Conservation (phyloP, 1,140 invertebrate genomes). For the Penaeus indicus region DNA sequence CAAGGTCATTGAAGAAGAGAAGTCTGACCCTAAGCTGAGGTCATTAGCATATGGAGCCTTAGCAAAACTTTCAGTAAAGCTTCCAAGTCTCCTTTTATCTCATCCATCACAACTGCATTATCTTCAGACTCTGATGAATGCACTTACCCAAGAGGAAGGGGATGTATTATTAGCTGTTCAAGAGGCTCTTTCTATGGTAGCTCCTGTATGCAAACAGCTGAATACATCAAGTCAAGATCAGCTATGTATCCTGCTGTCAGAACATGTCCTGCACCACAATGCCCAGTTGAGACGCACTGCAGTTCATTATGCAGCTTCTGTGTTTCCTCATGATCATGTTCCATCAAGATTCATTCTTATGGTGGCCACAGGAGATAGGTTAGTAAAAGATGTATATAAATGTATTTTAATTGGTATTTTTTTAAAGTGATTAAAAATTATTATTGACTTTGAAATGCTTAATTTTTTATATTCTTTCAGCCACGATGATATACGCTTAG, state of each 20-base stretch:
- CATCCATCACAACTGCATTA: constrained; percentile 73
- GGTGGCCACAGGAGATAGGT: constrained; percentile 87
- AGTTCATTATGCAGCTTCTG: constrained; percentile 83
- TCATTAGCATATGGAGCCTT: constrained; percentile 83
- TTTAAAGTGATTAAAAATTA: background rate
- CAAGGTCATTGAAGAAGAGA: constrained; percentile 67
- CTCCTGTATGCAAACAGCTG: constrained; percentile 76
- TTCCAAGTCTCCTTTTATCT: constrained; percentile 74
- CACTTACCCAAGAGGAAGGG: constrained; percentile 74
- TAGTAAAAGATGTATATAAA: constrained; percentile 67
- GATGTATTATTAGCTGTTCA: constrained; percentile 72
- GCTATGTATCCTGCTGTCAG: constrained; percentile 75
- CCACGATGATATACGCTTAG: constrained; percentile 82
- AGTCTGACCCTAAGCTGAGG: constrained; percentile 74
- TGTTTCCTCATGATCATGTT: constrained; percentile 85
- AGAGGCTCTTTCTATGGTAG: constrained; percentile 80
- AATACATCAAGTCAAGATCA: constrained; percentile 70
- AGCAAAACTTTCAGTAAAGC: constrained; percentile 79
- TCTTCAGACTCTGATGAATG: constrained; percentile 78
- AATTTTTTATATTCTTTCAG: constrained; percentile 70
- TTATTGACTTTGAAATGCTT: constrained; percentile 53
- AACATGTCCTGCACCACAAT: constrained; percentile 78
- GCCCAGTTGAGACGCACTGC: constrained; percentile 84
- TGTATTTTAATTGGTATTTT: background rate
- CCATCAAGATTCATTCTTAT: constrained; percentile 86